A percentile compares a stretch with the other conserved stretches of the same genome.
phyloP scores from a whole-genome alignment of 2,113 vertebrate genomes.

The Kryptolebias marmoratus region DNA sequence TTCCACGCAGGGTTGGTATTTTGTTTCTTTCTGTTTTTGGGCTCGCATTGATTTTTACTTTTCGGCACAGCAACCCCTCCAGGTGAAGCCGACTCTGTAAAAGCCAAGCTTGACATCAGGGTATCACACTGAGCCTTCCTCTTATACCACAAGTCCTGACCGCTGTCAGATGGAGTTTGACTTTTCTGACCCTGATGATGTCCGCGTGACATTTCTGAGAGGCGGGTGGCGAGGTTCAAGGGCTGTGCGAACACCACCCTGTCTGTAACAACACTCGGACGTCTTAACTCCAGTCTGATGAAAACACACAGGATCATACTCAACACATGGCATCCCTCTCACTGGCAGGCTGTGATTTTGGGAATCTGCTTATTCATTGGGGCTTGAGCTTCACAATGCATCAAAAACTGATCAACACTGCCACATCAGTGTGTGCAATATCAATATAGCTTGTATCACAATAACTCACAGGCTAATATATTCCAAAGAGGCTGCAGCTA shows the following conservation, averaged over 20 bases:
- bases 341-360: too few relatives aligned
- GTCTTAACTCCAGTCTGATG: background rate
- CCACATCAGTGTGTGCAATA: too few relatives aligned
- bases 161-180: constrained; percentile 29
- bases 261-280: constrained; percentile 29
- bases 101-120: background rate
- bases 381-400: too few relatives aligned
- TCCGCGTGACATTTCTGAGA: constrained; percentile 36
- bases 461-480: too few relatives aligned
- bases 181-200: background rate
- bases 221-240: constrained; percentile 11
- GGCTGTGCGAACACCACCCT: constrained; percentile 16
- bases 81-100: constrained; percentile 2
- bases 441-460: too few relatives aligned
- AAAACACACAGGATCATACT: constrained; percentile 24
- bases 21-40: background rate
- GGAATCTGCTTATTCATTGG: too few relatives aligned
- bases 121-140: constrained; percentile 10
- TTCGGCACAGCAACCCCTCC: constrained; percentile 11
- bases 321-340: too few relatives aligned
- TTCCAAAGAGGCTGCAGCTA: too few relatives aligned
- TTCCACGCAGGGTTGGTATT: background rate
- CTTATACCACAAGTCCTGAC: constrained; percentile 13
- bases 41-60: constrained; percentile 6
- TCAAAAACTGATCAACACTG: too few relatives aligned